These are phyloP conservation scores for Pelodytes ibericus DNA, from an alignment of 2,797 vertebrate species.

Conservation along the genomic window DNA sequence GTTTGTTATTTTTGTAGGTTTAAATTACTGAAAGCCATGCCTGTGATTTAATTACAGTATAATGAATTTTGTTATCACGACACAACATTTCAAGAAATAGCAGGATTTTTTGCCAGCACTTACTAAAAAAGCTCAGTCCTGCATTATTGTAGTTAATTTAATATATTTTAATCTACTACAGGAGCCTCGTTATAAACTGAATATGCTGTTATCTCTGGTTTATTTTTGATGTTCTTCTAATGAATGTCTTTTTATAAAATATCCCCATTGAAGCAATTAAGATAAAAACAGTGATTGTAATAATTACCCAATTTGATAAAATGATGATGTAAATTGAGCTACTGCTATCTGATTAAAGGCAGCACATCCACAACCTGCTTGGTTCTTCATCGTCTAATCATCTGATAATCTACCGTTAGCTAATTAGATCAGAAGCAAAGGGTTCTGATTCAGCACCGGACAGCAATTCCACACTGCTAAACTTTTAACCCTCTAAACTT, in stretches of 20 bases:
- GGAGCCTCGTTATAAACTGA: background rate
- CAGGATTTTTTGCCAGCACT: background rate
- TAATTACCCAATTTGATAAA: slow-evolving; percentile 42
- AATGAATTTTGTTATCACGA: slow-evolving; percentile 13
- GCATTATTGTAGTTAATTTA: background rate
- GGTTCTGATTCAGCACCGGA: background rate
- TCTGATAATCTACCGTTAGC: background rate
- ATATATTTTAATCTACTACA: background rate
- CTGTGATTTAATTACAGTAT: slow-evolving; percentile 31
- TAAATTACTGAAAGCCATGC: slow-evolving; percentile 7
- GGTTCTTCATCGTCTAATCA: slow-evolving; percentile 13
- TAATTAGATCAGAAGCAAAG: background rate
- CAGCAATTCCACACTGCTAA: background rate
- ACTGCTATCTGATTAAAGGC: slow-evolving; percentile 35
- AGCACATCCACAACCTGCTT: background rate
- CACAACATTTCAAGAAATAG: slow-evolving; percentile 12
- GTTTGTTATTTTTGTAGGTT: slow-evolving; percentile 18
- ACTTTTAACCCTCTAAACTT: background rate
- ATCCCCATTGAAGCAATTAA: slow-evolving; percentile 38
- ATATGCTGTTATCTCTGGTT: background rate
- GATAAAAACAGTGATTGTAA: slow-evolving; percentile 40
- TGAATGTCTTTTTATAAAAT: slow-evolving; percentile 9
- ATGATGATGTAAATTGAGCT: slow-evolving; percentile 14
- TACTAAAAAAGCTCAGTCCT: background rate
- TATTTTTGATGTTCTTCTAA: slow-evolving; percentile 12